A percentile compares a stretch with the other conserved stretches of the same genome.
Evolutionary conservation across 2,113 vertebrate species (phyloP).

Genomic region (Aspiorhynchus laticeps): DNA sequence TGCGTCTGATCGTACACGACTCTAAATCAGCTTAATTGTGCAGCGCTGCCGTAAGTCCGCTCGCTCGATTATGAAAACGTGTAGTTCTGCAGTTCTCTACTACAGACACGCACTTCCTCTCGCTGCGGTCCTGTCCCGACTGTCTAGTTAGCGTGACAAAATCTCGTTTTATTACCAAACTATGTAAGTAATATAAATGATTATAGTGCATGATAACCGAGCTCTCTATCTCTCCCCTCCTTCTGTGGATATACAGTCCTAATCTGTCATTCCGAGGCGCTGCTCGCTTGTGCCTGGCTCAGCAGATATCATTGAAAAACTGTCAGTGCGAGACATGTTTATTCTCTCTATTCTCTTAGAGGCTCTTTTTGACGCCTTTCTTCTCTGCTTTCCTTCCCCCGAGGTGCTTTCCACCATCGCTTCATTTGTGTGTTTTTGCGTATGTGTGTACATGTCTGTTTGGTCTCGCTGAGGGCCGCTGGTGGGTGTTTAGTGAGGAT

Average conservation of each 20-base stretch:
- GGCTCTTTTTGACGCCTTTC: neutral
- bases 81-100: neutral
- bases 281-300: neutral
- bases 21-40: neutral
- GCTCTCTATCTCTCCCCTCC: slow-evolving; percentile 13
- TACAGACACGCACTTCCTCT: too few relatives aligned
- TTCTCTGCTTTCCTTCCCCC: slow-evolving; percentile 12
- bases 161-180: slow-evolving; percentile 14
- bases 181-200: slow-evolving; percentile 41
- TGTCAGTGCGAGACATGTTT: slow-evolving; percentile 40
- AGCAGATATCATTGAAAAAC: slow-evolving; percentile 36
- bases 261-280: slow-evolving; percentile 46
- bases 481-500: neutral
- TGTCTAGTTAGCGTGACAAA: slow-evolving; percentile 15
- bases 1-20: neutral
- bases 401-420: neutral
- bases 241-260: slow-evolving; percentile 33
- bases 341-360: slow-evolving; percentile 21
- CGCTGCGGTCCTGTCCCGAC: neutral
- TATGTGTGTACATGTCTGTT: neutral
- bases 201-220: slow-evolving; percentile 22
- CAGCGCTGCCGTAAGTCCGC: neutral
- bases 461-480: neutral
- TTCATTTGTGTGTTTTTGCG: slow-evolving; percentile 22
- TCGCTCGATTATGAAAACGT: neutral